Evolutionary conservation across 30 jellyfish, hydroid and myxozoan genomes (phyloP).

Genomic region (Nemopilema nomurai): DNA sequence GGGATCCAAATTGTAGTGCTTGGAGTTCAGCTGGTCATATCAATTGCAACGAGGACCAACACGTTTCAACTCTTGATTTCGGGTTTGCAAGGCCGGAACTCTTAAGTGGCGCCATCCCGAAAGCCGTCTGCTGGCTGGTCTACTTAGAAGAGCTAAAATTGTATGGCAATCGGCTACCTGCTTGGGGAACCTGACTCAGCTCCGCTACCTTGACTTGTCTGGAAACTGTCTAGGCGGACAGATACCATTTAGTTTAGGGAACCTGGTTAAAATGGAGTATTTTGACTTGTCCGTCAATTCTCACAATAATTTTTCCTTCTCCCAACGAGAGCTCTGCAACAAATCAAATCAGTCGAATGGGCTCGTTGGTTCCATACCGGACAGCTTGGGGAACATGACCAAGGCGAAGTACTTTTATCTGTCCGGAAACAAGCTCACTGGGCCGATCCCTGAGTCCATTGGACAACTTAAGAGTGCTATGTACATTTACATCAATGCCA

Average conservation of each 20-base stretch:
- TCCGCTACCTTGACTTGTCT: slow-evolving; percentile 1
- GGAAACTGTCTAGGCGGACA: slow-evolving; percentile 9
- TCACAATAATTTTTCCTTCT: background rate
- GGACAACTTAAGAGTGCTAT: background rate
- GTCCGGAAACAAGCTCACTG: slow-evolving; percentile 8
- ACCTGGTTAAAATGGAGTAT: background rate
- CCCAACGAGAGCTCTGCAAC: background rate
- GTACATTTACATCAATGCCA: background rate
- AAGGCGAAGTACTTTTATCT: slow-evolving; percentile 9
- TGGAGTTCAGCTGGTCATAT: background rate
- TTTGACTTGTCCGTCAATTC: background rate
- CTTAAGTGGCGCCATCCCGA: background rate
- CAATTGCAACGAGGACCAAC: background rate
- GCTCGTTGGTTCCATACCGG: background rate
- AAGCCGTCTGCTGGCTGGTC: background rate
- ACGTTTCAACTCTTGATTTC: background rate
- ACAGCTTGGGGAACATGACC: background rate
- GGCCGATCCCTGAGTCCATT: slow-evolving; percentile 2
- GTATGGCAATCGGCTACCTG: slow-evolving; percentile 1
- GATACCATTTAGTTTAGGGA: slow-evolving; percentile 1
- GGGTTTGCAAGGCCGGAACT: slow-evolving; percentile 6
- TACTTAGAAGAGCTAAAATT: background rate
- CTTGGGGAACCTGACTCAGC: background rate
- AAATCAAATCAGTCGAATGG: background rate
- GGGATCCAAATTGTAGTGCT: slow-evolving; percentile 4